These are phyloP conservation scores for Drosophila lini DNA, from an alignment of 1,140 invertebrate species.

Conservation along the genomic window DNA sequence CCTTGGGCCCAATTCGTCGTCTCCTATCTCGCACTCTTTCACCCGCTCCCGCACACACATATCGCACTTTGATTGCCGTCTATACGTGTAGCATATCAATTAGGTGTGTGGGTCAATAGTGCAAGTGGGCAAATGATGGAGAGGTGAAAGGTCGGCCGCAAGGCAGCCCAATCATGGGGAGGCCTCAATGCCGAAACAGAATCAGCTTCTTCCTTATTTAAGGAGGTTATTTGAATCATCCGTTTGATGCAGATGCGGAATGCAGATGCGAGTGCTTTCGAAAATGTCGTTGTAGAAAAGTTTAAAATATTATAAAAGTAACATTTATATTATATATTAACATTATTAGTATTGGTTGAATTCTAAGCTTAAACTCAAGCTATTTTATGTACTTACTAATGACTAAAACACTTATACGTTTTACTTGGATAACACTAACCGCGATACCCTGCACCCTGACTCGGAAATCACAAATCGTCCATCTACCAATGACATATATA, in stretches of 20 bases:
- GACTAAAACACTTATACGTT: too few relatives aligned
- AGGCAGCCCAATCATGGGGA: neutral
- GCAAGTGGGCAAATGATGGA: slow-evolving; percentile 50
- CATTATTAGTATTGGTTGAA: neutral
- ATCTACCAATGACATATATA: too few relatives aligned
- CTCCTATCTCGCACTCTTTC: slow-evolving; percentile 10
- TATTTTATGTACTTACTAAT: neutral
- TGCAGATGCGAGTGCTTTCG: neutral
- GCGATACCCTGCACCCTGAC: too few relatives aligned
- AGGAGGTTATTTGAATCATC: slow-evolving; percentile 12
- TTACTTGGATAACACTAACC: too few relatives aligned
- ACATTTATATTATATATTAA: neutral
- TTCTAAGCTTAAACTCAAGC: neutral
- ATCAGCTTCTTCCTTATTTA: slow-evolving; percentile 16
- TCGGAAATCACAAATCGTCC: too few relatives aligned
- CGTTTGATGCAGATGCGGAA: slow-evolving; percentile 1
- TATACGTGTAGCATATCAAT: slow-evolving; percentile 69
- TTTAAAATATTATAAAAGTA: neutral
- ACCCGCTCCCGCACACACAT: slow-evolving; percentile 3
- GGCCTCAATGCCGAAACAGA: slow-evolving; percentile 16
- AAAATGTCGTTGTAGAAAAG: neutral
- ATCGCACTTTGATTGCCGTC: slow-evolving; percentile 57
- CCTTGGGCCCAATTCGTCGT: slow-evolving; percentile 9
- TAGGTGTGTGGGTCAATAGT: slow-evolving; percentile 74
- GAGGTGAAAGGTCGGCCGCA: slow-evolving; percentile 24